Conservation (phyloP, 2,797 vertebrate species). For the Pseudochromis fuscus region DNA sequence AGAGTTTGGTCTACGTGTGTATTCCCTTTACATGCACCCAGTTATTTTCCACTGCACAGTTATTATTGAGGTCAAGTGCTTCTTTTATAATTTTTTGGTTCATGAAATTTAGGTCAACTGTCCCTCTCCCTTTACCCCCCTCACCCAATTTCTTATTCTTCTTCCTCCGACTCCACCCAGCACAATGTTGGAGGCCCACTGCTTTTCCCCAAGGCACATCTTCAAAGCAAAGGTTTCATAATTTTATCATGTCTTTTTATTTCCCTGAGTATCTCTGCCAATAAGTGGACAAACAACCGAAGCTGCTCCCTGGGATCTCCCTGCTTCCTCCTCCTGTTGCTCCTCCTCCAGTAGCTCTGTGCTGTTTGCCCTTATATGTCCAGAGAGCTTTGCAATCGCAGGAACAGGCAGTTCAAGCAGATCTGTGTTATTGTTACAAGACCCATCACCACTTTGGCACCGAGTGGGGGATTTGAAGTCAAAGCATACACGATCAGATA, state of each 20-base stretch:
- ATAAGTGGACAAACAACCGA: slow-evolving; percentile 71
- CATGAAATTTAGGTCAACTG: slow-evolving; percentile 74
- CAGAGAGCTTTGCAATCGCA: slow-evolving; percentile 68
- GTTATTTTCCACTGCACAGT: slow-evolving; percentile 41
- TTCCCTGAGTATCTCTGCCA: slow-evolving; percentile 51
- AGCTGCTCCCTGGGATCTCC: slow-evolving; percentile 73
- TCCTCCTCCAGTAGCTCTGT: slow-evolving; percentile 49
- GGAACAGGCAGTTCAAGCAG: slow-evolving; percentile 77
- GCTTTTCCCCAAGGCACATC: slow-evolving; percentile 42
- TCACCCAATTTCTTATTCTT: not conserved
- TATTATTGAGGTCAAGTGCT: slow-evolving; percentile 49
- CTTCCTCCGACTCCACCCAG: slow-evolving; percentile 34
- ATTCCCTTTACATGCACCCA: not conserved
- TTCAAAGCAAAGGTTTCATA: slow-evolving; percentile 67
- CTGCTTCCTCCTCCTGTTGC: slow-evolving; percentile 60
- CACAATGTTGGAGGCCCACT: slow-evolving; percentile 22
- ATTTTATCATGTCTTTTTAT: slow-evolving; percentile 41
- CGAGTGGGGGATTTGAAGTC: slow-evolving; percentile 56
- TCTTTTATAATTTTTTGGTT: slow-evolving; percentile 51
- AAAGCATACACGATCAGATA: slow-evolving; percentile 61
- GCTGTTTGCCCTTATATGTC: slow-evolving; percentile 84
- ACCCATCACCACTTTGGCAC: slow-evolving; percentile 74
- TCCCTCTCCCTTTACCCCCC: slow-evolving; percentile 26
- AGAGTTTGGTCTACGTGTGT: not conserved
- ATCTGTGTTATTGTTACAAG: slow-evolving; percentile 74